Evolutionary conservation across 2,888 invertebrate genomes (phyloP), one percentile per base, ranked within the genome.

Genomic region (Eilema sororculum): DNA sequence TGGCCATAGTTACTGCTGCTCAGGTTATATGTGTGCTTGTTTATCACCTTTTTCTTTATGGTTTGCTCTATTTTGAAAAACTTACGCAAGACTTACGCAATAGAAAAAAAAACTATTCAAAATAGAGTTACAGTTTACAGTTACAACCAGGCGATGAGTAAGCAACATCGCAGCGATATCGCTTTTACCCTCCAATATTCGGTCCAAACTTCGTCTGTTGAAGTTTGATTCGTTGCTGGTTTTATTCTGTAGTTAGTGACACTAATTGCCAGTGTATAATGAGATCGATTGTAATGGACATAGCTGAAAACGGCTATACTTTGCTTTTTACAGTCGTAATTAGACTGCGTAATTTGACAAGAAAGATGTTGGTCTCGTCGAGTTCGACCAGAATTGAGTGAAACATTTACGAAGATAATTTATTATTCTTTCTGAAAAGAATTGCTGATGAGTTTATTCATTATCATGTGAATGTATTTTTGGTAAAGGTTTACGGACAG

Each of bases 211-310:
- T 52, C 87, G 85, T 75, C 86, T 58, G 86, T 76, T 77, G 74
- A 90, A 91, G 89, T 91, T 90, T 87, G 85, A 87, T 82, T 76
- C 67, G 63, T 71, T 70, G 30, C 75, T 73, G 72, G 66, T 62
- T 76, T 79, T 82, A 78, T 74, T 75, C 70, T 66, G 62, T 58
- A 66, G 65, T 37, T 24, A 74, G 86, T 80, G 76, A 70, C 80
- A 75, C 88, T 91, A 92, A 93, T 90, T 91, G 89, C 80, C 85
- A 81, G 86, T 91, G 89, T 63, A 33, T 72, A 92, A 92, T 89
- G 87, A 90, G 90, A 91, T 90, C 91, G 91, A 93, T 92, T 91
- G 89, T 87, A 89, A 91, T 80, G 85, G 89, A 89, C 90, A 89
- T 62, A 67, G 61, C n/a, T 41, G 75, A 78, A 75, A 73, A 71